phyloP scores from a whole-genome alignment of 2,888 invertebrate species.

The Drosophila vallismaia region DNA sequence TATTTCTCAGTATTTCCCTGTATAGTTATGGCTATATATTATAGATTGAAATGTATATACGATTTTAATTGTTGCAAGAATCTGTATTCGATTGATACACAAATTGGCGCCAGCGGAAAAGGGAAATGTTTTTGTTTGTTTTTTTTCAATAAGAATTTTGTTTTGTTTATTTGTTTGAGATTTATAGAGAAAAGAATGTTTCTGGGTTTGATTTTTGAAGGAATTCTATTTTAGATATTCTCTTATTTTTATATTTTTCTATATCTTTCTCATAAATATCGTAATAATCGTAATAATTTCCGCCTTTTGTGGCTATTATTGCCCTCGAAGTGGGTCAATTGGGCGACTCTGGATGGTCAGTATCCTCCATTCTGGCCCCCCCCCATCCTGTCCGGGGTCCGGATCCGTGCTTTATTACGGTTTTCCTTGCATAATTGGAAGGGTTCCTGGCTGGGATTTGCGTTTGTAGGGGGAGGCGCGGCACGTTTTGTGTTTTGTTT shows the following conservation, averaged over 20 bases:
- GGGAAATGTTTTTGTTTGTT: not conserved
- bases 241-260: too few species aligned
- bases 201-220: too few species aligned
- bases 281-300: not conserved
- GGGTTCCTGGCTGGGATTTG: not conserved
- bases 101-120: not conserved
- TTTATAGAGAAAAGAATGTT: not conserved
- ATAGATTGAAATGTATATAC: not conserved
- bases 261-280: not conserved
- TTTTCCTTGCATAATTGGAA: conserved; percentile 35
- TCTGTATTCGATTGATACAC: conserved; percentile 13
- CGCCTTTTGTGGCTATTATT: not conserved
- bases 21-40: not conserved
- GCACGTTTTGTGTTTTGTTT: conserved; percentile 36
- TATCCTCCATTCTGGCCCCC: not conserved
- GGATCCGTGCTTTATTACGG: not conserved
- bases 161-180: conserved; percentile 3
- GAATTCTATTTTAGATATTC: too few species aligned
- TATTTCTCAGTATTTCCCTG: not conserved
- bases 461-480: conserved; percentile 10
- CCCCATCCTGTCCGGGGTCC: not conserved
- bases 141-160: not conserved
- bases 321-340: not conserved
- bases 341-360: not conserved
- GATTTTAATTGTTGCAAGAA: conserved; percentile 2